Evolutionary conservation across 2,888 invertebrate species (phyloP), one percentile per base, ranked within the genome.

Genomic region (Apamea crenata): DNA sequence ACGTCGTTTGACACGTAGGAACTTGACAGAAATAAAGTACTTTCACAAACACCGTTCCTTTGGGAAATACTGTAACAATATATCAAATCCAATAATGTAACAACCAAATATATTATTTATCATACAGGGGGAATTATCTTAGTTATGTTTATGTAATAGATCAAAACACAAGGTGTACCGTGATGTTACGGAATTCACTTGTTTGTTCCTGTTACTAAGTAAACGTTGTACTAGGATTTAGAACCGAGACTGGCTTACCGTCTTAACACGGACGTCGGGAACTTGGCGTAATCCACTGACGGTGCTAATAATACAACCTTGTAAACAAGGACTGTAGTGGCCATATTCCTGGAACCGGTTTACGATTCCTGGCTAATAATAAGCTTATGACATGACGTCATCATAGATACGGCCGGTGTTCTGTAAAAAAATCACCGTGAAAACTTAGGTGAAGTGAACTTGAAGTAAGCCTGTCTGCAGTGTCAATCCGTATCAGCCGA

Each of bases 121-220:
- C 16, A 32, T 53, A 63, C 25, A 66, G 14, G 16, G 56, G 6
- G 61, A 53, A 70, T 86, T 74, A 81, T 81, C 74, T 72, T 70
- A 77, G 44, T 78, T 59, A 76, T 86, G 78, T 86, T 81, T 77
- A 80, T 74, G 63, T 77, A 74, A 67, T 73, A 73, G 32, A 53
- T 63, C 66, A 61, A 71, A 36, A 63, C 18, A 50, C 44, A 67
- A 71, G 53, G 44, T 67, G 32, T 56, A 40, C n/a, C 21, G 21
- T 72, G 63, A 70, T 68, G 66, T 67, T 56, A 66, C 21, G 40
- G 50, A 74, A 59, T 8, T 40, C 8, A 32, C 25, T 61, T 47
- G 47, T 73, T 76, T 65, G 61, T 82, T 74, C 47, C 47, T 47
- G 68, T 75, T 71, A 25, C 53, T 74, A 77, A 65, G 69, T 73